Percentiles rank a stretch among this genome's conserved stretches.
These are phyloP conservation scores for Hipposideros larvatus DNA, from an alignment of 2,797 vertebrate species.

Conservation along the genomic window DNA sequence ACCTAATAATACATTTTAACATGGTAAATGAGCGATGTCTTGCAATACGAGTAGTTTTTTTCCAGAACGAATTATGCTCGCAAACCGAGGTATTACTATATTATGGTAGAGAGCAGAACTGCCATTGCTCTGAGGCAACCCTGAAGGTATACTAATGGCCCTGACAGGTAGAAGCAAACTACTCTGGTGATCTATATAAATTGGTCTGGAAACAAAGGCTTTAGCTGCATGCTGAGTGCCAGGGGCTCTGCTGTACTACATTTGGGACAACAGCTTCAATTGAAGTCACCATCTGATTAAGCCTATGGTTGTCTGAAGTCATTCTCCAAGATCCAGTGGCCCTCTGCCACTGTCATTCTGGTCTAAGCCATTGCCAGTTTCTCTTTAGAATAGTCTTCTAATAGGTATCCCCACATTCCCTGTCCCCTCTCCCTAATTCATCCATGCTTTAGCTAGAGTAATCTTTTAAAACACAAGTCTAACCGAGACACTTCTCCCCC, in stretches of 20 bases:
- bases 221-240: background rate
- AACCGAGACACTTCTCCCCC: background rate
- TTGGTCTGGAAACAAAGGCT: background rate
- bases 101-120: background rate
- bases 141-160: background rate
- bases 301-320: background rate
- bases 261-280: background rate
- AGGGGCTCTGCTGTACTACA: background rate
- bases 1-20: too few relatives aligned
- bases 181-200: background rate
- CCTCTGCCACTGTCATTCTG: background rate
- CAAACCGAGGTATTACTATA: too few relatives aligned
- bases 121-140: background rate
- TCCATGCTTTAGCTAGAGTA: background rate
- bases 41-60: too few relatives aligned
- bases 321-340: background rate
- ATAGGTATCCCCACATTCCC: background rate
- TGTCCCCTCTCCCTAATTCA: background rate
- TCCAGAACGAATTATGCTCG: too few relatives aligned
- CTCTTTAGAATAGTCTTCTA: background rate
- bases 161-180: background rate
- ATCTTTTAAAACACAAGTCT: background rate
- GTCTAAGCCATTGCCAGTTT: background rate
- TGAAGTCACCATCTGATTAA: background rate
- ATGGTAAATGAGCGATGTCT: too few relatives aligned